A percentile compares a stretch with the other conserved stretches of the same genome.
Evolutionary conservation across 2,888 invertebrate species (phyloP).

Genomic region (Charanyca ferruginea): DNA sequence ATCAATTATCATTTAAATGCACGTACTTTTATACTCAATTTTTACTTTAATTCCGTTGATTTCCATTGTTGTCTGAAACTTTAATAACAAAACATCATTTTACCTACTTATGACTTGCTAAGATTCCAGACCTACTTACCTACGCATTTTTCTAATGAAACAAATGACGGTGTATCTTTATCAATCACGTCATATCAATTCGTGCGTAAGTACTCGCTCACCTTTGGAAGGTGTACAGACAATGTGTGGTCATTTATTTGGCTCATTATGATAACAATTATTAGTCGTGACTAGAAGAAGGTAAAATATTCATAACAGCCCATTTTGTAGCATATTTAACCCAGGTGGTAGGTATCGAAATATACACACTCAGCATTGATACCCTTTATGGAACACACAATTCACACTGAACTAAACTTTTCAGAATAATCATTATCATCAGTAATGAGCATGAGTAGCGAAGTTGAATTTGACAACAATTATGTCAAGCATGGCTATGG

Average conservation of each 20-base stretch:
- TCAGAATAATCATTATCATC: not conserved
- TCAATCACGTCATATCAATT: slow-evolving; percentile 19
- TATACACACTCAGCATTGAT: not conserved
- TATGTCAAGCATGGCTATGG: not conserved
- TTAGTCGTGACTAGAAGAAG: slow-evolving; percentile 14
- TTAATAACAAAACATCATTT: slow-evolving; percentile 4
- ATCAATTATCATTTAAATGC: not conserved
- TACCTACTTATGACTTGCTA: not conserved
- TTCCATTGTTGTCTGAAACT: slow-evolving; percentile 19
- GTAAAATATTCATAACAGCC: too few relatives aligned
- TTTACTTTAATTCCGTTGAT: slow-evolving; percentile 15
- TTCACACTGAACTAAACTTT: not conserved
- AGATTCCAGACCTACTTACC: not conserved
- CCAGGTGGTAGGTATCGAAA: too few relatives aligned
- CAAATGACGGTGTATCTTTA: slow-evolving; percentile 15
- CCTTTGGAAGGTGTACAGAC: slow-evolving; percentile 8
- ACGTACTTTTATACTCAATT: not conserved
- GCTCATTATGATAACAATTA: slow-evolving; percentile 15
- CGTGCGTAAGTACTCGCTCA: slow-evolving; percentile 3
- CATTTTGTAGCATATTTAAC: too few relatives aligned
- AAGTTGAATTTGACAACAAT: not conserved
- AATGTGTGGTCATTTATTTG: slow-evolving; percentile 1
- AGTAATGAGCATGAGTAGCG: not conserved
- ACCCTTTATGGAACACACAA: too few relatives aligned
- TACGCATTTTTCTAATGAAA: not conserved